Percentiles rank a stretch among this genome's conserved stretches.
These are phyloP conservation scores for Salticus scenicus DNA, from an alignment of 2,888 invertebrate genomes.

Conservation along the genomic window DNA sequence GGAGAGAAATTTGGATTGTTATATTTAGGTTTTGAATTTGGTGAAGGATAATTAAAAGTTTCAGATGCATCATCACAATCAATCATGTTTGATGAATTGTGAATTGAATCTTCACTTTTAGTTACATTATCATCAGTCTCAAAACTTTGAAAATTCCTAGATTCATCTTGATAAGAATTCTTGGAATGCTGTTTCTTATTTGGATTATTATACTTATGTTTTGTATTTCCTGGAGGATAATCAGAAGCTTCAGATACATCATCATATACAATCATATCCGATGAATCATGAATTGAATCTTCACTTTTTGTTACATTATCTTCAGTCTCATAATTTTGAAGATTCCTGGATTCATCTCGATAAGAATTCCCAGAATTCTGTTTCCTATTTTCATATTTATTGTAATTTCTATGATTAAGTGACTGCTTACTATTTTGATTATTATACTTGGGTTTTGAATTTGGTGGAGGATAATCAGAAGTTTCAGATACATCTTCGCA, in stretches of 20 bases:
- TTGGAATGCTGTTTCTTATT: background rate
- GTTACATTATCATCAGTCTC: background rate
- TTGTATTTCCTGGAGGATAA: background rate
- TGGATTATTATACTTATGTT: background rate
- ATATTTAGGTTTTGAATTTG: background rate
- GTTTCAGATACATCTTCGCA: slow-evolving; percentile 13
- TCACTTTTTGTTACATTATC: background rate
- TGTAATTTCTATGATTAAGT: background rate
- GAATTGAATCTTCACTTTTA: background rate
- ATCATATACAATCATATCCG: background rate
- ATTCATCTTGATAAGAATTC: background rate
- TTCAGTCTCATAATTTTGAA: background rate
- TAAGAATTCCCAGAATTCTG: background rate
- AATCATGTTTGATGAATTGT: background rate
- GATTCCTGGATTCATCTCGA: background rate
- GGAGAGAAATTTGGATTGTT: background rate
- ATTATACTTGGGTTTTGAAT: background rate
- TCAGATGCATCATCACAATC: background rate
- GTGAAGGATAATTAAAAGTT: background rate
- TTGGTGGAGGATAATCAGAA: background rate
- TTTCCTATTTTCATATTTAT: background rate
- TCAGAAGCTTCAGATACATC: background rate
- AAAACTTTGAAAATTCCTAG: background rate
- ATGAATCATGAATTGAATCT: background rate
- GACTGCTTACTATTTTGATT: background rate